These are phyloP conservation scores for Rhizoglyphus robini DNA, from an alignment of 1,140 invertebrate species.

Conservation along the genomic window DNA sequence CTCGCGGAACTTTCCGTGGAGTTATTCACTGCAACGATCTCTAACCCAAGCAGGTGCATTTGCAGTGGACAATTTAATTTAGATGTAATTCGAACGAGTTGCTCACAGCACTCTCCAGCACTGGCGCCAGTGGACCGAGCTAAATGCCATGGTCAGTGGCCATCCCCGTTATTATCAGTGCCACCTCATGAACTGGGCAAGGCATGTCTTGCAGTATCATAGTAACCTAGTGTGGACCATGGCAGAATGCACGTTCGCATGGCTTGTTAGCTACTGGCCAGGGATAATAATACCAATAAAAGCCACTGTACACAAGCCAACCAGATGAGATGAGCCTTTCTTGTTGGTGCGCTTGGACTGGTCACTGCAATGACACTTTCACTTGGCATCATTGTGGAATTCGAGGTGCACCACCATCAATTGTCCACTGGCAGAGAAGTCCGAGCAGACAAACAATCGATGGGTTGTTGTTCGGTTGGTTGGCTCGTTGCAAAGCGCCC, in stretches of 20 bases:
- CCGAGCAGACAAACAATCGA: no score
- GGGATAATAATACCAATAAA: neutral
- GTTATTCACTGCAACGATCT: no score
- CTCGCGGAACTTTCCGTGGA: no score
- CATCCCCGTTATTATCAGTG: neutral
- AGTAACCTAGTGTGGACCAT: neutral
- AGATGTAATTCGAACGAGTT: neutral
- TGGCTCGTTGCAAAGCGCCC: no score
- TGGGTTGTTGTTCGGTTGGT: no score
- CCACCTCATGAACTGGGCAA: neutral
- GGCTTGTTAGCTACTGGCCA: neutral
- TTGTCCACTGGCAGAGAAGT: no score
- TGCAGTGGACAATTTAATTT: neutral
- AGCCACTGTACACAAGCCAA: neutral
- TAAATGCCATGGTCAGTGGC: neutral
- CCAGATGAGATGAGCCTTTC: neutral
- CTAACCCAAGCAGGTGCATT: no score
- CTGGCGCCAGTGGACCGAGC: neutral
- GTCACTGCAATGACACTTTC: no score
- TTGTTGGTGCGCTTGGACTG: neutral
- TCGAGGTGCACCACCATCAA: no score
- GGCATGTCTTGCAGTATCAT: neutral
- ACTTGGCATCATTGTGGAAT: no score
- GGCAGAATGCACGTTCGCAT: neutral
- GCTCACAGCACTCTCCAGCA: neutral